phyloP scores from a whole-genome alignment of 2,113 vertebrate genomes.

The Benitochromis conjunctus region DNA sequence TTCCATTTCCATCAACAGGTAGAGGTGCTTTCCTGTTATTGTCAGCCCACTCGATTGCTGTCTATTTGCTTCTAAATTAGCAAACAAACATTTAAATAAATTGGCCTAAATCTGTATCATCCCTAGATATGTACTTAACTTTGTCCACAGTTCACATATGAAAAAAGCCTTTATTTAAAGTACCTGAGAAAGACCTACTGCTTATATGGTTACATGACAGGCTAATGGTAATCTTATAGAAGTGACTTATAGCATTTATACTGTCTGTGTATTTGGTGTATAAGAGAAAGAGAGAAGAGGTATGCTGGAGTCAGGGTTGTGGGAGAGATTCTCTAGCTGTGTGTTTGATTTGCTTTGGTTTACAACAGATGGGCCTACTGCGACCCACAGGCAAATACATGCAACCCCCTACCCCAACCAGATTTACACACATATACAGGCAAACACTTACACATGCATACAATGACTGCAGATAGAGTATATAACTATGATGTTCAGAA shows the following conservation, averaged over 20 bases:
- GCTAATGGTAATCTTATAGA: neutral
- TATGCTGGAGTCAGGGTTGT: constrained; percentile 10
- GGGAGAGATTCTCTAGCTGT: constrained; percentile 51
- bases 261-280: neutral
- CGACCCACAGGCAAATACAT: constrained; percentile 65
- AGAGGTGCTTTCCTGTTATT: neutral
- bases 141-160: neutral
- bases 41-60: neutral
- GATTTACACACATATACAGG: neutral
- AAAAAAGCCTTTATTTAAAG: neutral
- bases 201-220: neutral
- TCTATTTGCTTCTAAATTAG: neutral
- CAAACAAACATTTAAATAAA: neutral
- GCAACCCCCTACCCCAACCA: neutral
- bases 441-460: neutral
- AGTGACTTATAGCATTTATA: neutral
- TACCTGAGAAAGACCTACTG: neutral
- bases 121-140: neutral
- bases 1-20: no score
- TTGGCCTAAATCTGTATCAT: neutral
- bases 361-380: constrained; percentile 75
- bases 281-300: neutral
- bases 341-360: constrained; percentile 66
- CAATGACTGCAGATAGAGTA: neutral
- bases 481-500: neutral